phyloP scores from a whole-genome alignment of 2,113 vertebrate genomes.

The Etia nguti region DNA sequence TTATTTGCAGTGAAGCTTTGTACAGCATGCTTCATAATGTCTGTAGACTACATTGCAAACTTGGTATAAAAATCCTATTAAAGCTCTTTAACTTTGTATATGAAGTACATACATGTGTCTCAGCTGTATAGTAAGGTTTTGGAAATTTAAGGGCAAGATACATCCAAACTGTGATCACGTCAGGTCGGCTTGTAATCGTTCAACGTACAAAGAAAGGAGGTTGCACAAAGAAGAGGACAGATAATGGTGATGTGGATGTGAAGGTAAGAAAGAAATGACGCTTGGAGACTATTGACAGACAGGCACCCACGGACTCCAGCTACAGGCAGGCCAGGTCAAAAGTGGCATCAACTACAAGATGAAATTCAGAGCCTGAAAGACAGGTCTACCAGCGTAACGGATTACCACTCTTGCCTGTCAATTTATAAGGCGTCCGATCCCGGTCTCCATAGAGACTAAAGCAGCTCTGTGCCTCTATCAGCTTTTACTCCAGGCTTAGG shows the following conservation, averaged over 20 bases:
- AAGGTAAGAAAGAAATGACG: constrained; percentile 1
- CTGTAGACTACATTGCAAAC: not conserved
- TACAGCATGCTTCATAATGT: not conserved
- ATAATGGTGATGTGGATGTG: not conserved
- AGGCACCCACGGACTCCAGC: not conserved
- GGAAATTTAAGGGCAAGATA: not conserved
- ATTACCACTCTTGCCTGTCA: constrained; percentile 17
- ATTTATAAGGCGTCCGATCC: not conserved
- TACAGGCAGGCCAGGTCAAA: constrained; percentile 1
- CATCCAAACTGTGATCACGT: not conserved
- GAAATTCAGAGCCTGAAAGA: constrained; percentile 14
- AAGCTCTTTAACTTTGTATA: not conserved
- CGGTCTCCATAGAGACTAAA: constrained; percentile 13
- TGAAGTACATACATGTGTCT: not conserved
- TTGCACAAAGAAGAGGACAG: not conserved
- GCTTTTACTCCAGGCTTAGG: not conserved
- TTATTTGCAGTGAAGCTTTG: not conserved
- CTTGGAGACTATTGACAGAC: not conserved
- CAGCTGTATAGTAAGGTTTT: not conserved
- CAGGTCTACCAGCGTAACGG: not conserved
- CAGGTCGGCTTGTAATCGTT: not conserved
- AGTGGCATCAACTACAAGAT: constrained; percentile 8
- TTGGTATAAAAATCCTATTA: not conserved
- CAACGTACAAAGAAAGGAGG: not conserved
- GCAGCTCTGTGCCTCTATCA: constrained; percentile 1